These are phyloP conservation scores for Phyllostomus hastatus DNA, from an alignment of 2,113 vertebrate genomes.

Conservation along the genomic window DNA sequence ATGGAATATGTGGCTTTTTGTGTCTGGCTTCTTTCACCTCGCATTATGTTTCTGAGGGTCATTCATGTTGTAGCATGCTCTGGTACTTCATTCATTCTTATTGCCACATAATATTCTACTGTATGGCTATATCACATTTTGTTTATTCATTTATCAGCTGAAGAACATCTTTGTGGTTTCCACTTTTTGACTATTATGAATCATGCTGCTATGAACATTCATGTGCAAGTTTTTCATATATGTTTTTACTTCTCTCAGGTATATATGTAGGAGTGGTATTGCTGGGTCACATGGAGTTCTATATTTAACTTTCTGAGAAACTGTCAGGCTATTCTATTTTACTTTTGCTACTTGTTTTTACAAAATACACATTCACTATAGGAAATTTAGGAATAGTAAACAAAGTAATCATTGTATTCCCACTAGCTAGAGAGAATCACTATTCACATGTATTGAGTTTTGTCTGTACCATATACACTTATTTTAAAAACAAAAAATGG, in stretches of 20 bases:
- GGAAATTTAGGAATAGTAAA: conserved; percentile 16
- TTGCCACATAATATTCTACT: not conserved
- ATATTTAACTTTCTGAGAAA: conserved; percentile 30
- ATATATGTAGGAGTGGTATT: not conserved
- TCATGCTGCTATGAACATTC: not conserved
- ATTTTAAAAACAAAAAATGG: not conserved
- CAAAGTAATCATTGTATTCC: conserved; percentile 3
- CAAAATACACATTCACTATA: not conserved
- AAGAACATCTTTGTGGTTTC: not conserved
- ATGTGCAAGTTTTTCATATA: not conserved
- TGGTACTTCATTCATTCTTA: not conserved
- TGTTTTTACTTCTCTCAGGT: not conserved
- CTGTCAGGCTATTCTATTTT: not conserved
- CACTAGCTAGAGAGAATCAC: not conserved
- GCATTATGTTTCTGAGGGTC: not conserved
- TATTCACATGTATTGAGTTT: not conserved
- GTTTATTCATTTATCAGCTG: not conserved
- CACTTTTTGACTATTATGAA: not conserved
- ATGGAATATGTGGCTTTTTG: not conserved
- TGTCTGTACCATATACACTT: not conserved
- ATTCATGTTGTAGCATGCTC: not conserved
- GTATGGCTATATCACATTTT: not conserved
- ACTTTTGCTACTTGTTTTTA: not conserved
- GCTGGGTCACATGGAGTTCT: not conserved
- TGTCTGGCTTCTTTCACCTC: not conserved